Evolutionary conservation across 2,797 vertebrate species (phyloP).

Genomic region (Parauchenoglanis punctatus): DNA sequence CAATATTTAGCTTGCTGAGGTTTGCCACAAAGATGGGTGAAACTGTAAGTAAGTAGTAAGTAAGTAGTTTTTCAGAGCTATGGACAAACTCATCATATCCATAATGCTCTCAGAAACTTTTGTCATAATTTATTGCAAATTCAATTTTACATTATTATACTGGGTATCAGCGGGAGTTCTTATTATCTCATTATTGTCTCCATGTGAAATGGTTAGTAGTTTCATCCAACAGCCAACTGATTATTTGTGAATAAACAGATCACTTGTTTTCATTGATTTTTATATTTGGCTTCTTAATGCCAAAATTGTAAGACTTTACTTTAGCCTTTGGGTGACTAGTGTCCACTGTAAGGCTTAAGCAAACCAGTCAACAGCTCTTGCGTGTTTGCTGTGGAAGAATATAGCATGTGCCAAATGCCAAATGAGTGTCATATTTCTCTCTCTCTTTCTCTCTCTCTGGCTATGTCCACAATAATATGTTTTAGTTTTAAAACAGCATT

Average conservation of each 20-base stretch:
- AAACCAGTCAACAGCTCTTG: conserved; percentile 11
- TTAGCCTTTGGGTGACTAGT: neutral
- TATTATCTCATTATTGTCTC: neutral
- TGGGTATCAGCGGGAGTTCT: neutral
- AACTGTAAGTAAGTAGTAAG: neutral
- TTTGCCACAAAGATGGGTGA: neutral
- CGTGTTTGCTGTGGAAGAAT: neutral
- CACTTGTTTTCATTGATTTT: neutral
- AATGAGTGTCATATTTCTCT: conserved; percentile 18
- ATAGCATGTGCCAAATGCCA: conserved; percentile 22
- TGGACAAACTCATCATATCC: neutral
- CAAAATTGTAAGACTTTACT: neutral
- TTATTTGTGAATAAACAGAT: neutral
- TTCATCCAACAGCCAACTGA: neutral
- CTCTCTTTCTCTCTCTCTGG: conserved; percentile 3
- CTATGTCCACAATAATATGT: neutral
- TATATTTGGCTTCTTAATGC: neutral
- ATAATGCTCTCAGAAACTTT: neutral
- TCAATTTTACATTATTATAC: neutral
- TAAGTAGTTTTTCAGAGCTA: neutral
- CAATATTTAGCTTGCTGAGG: neutral
- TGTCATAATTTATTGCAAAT: neutral
- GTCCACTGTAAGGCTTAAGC: neutral
- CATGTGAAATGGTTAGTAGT: neutral
- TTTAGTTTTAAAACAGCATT: too few relatives aligned